Evolutionary conservation across 1,140 invertebrate genomes (phyloP).

Genomic region (Cecropterus lyciades): DNA sequence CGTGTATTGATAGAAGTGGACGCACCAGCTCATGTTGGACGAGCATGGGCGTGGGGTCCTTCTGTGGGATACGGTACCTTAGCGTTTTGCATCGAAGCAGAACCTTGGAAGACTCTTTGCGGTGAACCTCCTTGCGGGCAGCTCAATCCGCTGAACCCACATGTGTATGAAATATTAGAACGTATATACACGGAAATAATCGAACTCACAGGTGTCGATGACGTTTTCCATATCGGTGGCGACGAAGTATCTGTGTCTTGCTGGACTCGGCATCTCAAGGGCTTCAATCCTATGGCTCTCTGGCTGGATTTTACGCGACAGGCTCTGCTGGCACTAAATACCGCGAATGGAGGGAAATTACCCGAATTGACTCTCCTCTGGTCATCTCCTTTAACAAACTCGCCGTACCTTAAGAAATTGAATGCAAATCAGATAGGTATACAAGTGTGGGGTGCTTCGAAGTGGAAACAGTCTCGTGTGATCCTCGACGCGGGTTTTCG

Average conservation of each 20-base stretch:
- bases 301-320: slow-evolving; percentile 91
- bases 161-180: slow-evolving; percentile 89
- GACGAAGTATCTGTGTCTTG: slow-evolving; percentile 91
- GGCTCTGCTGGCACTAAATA: slow-evolving; percentile 85
- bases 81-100: slow-evolving; percentile 89
- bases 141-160: slow-evolving; percentile 91
- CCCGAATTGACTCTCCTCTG: slow-evolving; percentile 89
- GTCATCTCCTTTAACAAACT: slow-evolving; percentile 91
- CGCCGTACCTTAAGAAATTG: slow-evolving; percentile 88
- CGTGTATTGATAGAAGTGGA: slow-evolving; percentile 91
- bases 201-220: slow-evolving; percentile 86
- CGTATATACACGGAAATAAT: slow-evolving; percentile 88
- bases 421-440: slow-evolving; percentile 84
- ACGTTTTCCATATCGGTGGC: slow-evolving; percentile 92
- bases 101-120: slow-evolving; percentile 91
- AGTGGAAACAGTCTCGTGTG: slow-evolving; percentile 90
- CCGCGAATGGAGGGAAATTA: slow-evolving; percentile 87
- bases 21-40: slow-evolving; percentile 92
- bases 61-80: slow-evolving; percentile 87
- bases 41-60: slow-evolving; percentile 92
- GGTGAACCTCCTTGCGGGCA: slow-evolving; percentile 94
- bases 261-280: slow-evolving; percentile 90
- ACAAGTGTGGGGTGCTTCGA: slow-evolving; percentile 91
- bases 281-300: slow-evolving; percentile 89
- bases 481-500: slow-evolving; percentile 90